Base-by-base conservation (phyloP, 2,888 invertebrate species). In the Pristionchus fissidentatus region DNA sequence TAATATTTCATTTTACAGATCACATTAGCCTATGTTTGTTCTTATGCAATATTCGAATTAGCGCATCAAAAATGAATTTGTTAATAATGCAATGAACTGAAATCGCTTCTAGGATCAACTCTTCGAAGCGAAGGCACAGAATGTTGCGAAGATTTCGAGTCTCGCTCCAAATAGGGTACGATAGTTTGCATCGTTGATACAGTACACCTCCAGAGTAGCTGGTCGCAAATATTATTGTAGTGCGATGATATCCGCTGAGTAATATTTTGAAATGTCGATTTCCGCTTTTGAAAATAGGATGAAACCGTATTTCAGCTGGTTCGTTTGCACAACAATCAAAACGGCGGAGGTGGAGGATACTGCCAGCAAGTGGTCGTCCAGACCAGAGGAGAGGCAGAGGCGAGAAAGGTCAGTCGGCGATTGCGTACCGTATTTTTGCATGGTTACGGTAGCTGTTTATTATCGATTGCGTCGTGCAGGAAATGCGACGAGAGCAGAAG, bases 321-420 rank as follows among this genome's bases (percentile, higher is more conserved):
- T 41, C 79, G 81, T 55, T 80, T 52, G 70, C 57, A 13, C 82
- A 82, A 32, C 49, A 70, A 41, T 70, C 70, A 29, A 15, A 60
- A 70, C 13, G 41, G 70, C n/a, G 70, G 70, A 13, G 32, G 32
- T 43, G 70, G 70, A 10, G 70, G 83, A 35, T 85, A 84, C 75
- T 85, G 85, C 46, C 89, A 89, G 84, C 86, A 87, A 46, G 88
- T 90, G 46, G 86, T 86, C 8, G 87, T 90, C 15, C 88, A 89
- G 83, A 84, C 89, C 84, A 86, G 86, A 46, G 80, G 86, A 13
- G 86, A 90, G 79, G 86, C 85, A 13, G 85, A 87, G n/a, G 84
- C 85, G 75, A 83, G 87, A 38, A 84, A 86, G 83, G 83, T 83
- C 0, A 0, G 55, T 60, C n/a, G n/a, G 19, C 35, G 15, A 4